These are phyloP conservation scores for Heliconius eleuchia DNA, from an alignment of 1,140 invertebrate species.

Conservation along the genomic window DNA sequence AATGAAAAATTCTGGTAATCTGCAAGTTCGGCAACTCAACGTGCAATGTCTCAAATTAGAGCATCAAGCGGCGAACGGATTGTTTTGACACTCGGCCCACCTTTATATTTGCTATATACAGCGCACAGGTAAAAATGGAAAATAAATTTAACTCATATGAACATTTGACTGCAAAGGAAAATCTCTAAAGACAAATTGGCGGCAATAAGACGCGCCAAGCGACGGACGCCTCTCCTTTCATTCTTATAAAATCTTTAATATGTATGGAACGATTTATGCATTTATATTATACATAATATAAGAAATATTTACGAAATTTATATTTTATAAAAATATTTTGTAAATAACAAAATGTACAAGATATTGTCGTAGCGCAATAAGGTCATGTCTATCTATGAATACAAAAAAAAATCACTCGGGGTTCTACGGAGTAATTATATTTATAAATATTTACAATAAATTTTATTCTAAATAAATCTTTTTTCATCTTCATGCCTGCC, in stretches of 20 bases:
- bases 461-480: too few species aligned
- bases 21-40: too few species aligned
- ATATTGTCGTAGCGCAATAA: not conserved
- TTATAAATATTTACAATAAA: not conserved
- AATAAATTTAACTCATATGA: not conserved
- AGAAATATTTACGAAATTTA: not conserved
- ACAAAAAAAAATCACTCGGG: not conserved
- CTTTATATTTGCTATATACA: not conserved
- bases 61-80: too few species aligned
- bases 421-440: not conserved
- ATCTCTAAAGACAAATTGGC: not conserved
- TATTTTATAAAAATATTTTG: not conserved
- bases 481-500: too few species aligned
- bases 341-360: not conserved
- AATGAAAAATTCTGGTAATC: too few species aligned
- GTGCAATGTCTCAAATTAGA: too few species aligned
- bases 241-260: not conserved
- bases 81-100: too few species aligned
- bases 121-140: not conserved
- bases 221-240: not conserved
- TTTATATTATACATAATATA: not conserved
- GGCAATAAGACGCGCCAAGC: slow-evolving; percentile 16
- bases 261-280: not conserved
- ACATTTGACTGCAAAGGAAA: not conserved
- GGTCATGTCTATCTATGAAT: not conserved